Conservation (phyloP, 2,113 vertebrate species). For the Ptilonorhynchus violaceus region DNA sequence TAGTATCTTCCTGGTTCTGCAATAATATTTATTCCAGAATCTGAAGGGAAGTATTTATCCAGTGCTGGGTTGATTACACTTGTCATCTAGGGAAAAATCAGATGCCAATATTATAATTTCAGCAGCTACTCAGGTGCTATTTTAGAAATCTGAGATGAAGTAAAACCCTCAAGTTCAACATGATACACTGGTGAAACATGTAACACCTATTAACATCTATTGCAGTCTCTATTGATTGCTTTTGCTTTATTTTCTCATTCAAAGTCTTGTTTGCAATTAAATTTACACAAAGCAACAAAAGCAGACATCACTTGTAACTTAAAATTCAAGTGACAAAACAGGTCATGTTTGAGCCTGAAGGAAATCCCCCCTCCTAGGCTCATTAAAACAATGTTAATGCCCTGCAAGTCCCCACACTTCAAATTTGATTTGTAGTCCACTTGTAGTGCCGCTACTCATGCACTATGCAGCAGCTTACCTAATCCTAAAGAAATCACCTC, state of each 20-base stretch:
- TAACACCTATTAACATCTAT: background rate
- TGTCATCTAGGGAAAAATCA: constrained; percentile 77
- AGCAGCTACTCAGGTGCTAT: background rate
- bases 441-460: background rate
- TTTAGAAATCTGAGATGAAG: background rate
- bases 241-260: background rate
- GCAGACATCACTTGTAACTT: background rate
- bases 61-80: constrained; percentile 89
- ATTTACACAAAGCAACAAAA: background rate
- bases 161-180: background rate
- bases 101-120: background rate
- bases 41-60: constrained; percentile 92
- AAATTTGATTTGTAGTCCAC: background rate
- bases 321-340: background rate
- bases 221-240: background rate
- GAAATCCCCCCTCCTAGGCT: background rate
- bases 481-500: background rate
- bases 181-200: background rate
- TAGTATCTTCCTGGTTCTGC: constrained; percentile 96
- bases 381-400: background rate
- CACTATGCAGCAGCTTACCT: background rate
- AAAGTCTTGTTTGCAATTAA: background rate
- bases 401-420: background rate
- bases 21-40: constrained; percentile 85
- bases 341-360: background rate